These are phyloP conservation scores for Onychostruthus taczanowskii DNA, from an alignment of 2,113 vertebrate species.

Conservation along the genomic window DNA sequence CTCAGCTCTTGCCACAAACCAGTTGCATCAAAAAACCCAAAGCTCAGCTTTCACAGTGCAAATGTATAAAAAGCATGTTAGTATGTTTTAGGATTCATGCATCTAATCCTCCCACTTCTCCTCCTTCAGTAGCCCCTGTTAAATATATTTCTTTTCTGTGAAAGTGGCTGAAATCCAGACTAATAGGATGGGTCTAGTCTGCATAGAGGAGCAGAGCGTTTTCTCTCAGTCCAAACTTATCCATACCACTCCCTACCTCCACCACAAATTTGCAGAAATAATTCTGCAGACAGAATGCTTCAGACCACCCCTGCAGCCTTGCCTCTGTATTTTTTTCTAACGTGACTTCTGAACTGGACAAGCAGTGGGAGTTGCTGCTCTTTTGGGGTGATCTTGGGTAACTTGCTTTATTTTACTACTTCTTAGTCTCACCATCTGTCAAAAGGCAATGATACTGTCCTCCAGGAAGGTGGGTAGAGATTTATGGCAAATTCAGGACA, in stretches of 20 bases:
- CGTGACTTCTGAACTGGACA: not conserved
- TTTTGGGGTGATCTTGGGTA: not conserved
- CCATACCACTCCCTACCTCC: not conserved
- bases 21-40: not conserved
- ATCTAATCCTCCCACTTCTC: not conserved
- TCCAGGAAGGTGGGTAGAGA: not conserved
- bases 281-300: not conserved
- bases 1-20: not conserved
- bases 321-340: not conserved
- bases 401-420: not conserved
- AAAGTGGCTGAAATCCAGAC: not conserved
- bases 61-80: not conserved
- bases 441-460: not conserved
- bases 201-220: not conserved
- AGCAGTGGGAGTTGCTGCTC: not conserved
- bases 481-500: conserved; percentile 17
- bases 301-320: not conserved
- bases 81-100: not conserved
- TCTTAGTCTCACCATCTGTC: not conserved
- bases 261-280: not conserved
- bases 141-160: not conserved
- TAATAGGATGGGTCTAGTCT: not conserved
- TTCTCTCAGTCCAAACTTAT: not conserved
- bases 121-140: not conserved
- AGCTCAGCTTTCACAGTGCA: not conserved